Conservation (phyloP, 2,113 vertebrate species). For the Rhabdornis inornatus region DNA sequence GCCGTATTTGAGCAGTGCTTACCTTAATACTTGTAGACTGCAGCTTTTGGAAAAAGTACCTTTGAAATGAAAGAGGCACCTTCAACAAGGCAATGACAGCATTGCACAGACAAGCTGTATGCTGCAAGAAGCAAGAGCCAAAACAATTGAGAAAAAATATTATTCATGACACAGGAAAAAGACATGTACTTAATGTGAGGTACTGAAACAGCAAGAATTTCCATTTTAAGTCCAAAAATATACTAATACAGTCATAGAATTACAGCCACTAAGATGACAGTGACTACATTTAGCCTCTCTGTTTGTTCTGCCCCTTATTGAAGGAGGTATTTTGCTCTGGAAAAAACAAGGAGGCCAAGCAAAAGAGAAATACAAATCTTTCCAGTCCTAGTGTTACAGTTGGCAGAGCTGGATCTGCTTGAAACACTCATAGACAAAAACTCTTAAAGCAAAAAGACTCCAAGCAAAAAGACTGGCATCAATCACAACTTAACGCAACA, state of each 20-base stretch:
- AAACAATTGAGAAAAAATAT: background rate
- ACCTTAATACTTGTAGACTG: slow-evolving; percentile 99
- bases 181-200: background rate
- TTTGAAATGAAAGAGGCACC: slow-evolving; percentile 95
- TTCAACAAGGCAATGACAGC: slow-evolving; percentile 93
- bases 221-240: background rate
- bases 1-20: background rate
- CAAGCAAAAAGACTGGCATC: background rate
- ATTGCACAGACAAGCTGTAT: slow-evolving; percentile 91
- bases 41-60: slow-evolving; percentile 97
- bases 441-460: background rate
- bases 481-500: background rate
- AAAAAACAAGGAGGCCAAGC: background rate
- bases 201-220: background rate
- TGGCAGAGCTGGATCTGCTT: background rate
- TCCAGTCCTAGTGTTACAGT: background rate
- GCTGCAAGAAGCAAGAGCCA: slow-evolving; percentile 73
- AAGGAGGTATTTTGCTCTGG: background rate
- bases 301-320: background rate
- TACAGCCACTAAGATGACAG: background rate
- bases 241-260: background rate
- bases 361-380: background rate
- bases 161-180: background rate
- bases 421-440: background rate
- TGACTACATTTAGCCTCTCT: background rate